Conservation (phyloP, 1,140 invertebrate genomes). For the Drosophila gunungcola region DNA sequence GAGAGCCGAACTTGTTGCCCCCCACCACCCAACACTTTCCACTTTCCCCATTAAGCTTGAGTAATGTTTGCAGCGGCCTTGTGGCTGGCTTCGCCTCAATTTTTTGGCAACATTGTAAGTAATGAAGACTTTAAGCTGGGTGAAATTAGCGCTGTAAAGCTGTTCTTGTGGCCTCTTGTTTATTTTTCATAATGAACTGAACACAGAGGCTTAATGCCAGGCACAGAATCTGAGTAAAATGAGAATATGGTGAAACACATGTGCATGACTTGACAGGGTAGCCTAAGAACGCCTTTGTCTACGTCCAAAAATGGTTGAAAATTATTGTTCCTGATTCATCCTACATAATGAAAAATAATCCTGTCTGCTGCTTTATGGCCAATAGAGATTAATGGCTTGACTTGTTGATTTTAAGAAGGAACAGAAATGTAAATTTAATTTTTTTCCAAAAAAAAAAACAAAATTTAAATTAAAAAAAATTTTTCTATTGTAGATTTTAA, state of each 20-base stretch:
- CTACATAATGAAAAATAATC: slow-evolving; percentile 12
- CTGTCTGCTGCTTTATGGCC: not conserved
- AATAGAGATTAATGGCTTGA: slow-evolving; percentile 31
- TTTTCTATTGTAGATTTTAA: not conserved
- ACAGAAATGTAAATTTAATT: not conserved
- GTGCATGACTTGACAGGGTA: slow-evolving; percentile 15
- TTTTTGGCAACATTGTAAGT: slow-evolving; percentile 75
- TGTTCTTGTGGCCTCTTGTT: slow-evolving; percentile 18
- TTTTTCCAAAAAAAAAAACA: not conserved
- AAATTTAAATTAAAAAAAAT: not conserved
- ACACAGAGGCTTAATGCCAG: slow-evolving; percentile 49
- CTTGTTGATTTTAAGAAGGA: slow-evolving; percentile 13
- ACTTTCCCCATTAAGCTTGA: slow-evolving; percentile 65
- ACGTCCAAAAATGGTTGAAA: slow-evolving; percentile 32
- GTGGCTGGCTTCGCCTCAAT: slow-evolving; percentile 67
- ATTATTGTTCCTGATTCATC: slow-evolving; percentile 25
- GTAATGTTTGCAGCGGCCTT: slow-evolving; percentile 72
- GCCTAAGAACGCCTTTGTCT: slow-evolving; percentile 20
- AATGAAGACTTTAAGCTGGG: slow-evolving; percentile 80
- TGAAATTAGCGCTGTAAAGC: slow-evolving; percentile 68
- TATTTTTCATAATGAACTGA: slow-evolving; percentile 71
- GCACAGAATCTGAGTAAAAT: slow-evolving; percentile 26
- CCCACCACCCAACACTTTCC: not conserved
- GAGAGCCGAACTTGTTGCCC: slow-evolving; percentile 45
- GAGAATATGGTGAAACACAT: slow-evolving; percentile 26